phyloP scores from a whole-genome alignment of 2,797 vertebrate species.

The Poecilia wingei region DNA sequence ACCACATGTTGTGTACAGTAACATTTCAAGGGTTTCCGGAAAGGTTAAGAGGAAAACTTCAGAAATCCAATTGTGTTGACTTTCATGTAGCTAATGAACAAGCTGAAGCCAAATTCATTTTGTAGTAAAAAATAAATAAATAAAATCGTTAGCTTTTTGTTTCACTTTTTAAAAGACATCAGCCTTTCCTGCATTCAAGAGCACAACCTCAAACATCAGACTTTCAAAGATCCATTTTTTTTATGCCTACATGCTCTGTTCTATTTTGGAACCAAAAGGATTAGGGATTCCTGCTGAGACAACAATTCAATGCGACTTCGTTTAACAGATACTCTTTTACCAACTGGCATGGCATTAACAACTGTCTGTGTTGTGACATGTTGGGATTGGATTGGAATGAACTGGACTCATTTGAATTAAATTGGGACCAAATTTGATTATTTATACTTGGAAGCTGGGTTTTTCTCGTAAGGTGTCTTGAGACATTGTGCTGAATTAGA shows the following conservation, averaged over 20 bases:
- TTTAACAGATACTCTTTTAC: neutral
- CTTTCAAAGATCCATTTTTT: neutral
- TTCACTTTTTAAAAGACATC: neutral
- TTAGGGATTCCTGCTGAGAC: neutral
- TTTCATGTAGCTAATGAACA: neutral
- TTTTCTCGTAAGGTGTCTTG: too few species aligned
- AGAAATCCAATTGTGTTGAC: neutral
- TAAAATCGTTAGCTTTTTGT: neutral
- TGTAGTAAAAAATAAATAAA: neutral
- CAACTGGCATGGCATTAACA: neutral
- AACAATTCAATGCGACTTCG: neutral
- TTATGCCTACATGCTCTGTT: neutral
- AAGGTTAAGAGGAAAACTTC: neutral
- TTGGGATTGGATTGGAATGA: neutral
- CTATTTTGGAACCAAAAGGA: neutral
- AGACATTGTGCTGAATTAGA: neutral
- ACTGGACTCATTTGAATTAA: neutral
- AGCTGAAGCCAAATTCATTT: neutral
- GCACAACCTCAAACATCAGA: neutral
- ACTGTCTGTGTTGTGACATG: neutral
- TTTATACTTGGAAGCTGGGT: neutral
- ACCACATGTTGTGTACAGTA: neutral
- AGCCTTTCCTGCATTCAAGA: neutral
- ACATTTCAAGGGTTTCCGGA: neutral
- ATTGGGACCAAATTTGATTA: neutral